These are phyloP conservation scores for Eucidaris tribuloides DNA, from an alignment of 35 echinoderm and acorn worm species.

Conservation along the genomic window DNA sequence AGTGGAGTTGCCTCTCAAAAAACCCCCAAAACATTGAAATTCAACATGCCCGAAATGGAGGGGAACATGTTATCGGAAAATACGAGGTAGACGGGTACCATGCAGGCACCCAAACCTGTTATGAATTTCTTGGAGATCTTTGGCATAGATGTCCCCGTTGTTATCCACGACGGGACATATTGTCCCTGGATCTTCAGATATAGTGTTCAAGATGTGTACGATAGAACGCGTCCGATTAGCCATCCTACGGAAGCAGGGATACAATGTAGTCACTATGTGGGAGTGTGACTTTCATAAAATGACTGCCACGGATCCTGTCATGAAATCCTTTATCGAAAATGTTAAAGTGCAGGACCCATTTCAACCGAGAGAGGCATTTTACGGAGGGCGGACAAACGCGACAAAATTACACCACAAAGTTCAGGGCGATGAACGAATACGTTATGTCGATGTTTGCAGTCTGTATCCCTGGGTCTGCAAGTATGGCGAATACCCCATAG, in stretches of 20 bases:
- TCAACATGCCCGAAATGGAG: slow-evolving; percentile 52
- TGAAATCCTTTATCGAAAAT: neutral
- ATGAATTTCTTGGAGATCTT: slow-evolving; percentile 33
- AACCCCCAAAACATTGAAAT: slow-evolving; percentile 37
- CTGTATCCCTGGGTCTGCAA: slow-evolving; percentile 31
- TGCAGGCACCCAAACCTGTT: slow-evolving; percentile 1
- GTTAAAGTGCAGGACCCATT: neutral
- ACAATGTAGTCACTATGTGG: slow-evolving; percentile 24
- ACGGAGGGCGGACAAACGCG: slow-evolving; percentile 60
- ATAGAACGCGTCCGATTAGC: neutral
- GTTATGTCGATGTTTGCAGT: slow-evolving; percentile 44
- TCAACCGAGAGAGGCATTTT: slow-evolving; percentile 43
- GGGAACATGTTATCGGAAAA: slow-evolving; percentile 24
- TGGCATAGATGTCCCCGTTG: slow-evolving; percentile 58
- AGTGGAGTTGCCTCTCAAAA: slow-evolving; percentile 16
- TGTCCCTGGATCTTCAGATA: neutral
- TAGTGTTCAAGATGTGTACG: slow-evolving; percentile 34
- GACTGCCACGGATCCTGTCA: neutral
- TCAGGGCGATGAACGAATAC: slow-evolving; percentile 27
- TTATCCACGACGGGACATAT: slow-evolving; percentile 20
- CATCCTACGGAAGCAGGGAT: neutral
- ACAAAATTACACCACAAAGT: slow-evolving; percentile 39
- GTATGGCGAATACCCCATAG: neutral
- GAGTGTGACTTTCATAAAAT: slow-evolving; percentile 31
- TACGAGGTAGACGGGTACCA: slow-evolving; percentile 51